Evolutionary conservation across 2,113 vertebrate species (phyloP).

Genomic region (Heterotilapia buettikoferi): DNA sequence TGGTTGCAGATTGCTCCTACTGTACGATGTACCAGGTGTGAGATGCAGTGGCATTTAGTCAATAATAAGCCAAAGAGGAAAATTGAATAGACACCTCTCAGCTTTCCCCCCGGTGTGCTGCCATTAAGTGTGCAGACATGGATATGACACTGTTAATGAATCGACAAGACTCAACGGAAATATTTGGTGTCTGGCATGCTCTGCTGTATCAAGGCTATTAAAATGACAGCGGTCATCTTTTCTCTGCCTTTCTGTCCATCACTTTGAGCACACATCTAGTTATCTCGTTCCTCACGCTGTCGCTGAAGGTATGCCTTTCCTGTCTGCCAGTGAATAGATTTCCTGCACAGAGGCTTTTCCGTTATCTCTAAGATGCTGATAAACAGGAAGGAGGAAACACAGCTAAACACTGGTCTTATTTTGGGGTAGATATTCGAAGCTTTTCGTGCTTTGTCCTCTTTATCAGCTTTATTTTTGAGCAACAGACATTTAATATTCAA

Average conservation of each 20-base stretch:
- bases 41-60: neutral
- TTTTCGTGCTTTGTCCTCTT: neutral
- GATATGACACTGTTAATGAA: slow-evolving; percentile 34
- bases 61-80: neutral
- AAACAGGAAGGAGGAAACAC: neutral
- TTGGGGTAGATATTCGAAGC: neutral
- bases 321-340: neutral
- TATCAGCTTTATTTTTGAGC: neutral
- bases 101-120: neutral
- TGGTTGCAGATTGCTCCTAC: neutral
- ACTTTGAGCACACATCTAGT: neutral
- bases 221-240: slow-evolving; percentile 5
- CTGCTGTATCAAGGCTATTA: slow-evolving; percentile 26
- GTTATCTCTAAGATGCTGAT: neutral
- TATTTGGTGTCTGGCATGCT: neutral
- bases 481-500: neutral
- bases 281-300: neutral
- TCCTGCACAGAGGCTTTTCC: neutral
- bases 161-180: neutral
- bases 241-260: neutral
- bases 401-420: neutral
- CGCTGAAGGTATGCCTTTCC: neutral
- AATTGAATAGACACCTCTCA: slow-evolving; percentile 7
- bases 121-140: neutral
- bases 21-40: neutral